Percentiles rank a stretch among this genome's conserved stretches.
Evolutionary conservation across 2,888 invertebrate species (phyloP).

Genomic region (Keiferia lycopersicella): DNA sequence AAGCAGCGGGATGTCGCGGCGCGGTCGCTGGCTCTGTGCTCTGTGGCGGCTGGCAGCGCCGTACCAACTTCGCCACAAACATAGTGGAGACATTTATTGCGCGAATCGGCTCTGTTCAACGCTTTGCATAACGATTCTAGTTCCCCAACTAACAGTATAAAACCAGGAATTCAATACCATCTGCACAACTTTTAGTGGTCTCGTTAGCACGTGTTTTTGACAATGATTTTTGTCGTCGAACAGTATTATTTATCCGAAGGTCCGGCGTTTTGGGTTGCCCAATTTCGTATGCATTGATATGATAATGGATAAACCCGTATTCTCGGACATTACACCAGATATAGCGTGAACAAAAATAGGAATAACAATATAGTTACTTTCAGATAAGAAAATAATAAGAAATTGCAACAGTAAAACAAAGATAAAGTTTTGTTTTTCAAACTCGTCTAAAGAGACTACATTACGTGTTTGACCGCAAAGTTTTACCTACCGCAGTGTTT

Average conservation of each 20-base stretch:
- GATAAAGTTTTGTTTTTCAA: slow-evolving; percentile 1
- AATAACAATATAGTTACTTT: too few relatives aligned
- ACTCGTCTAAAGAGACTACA: background rate
- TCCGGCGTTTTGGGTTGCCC: background rate
- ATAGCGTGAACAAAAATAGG: background rate
- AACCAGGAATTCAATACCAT: background rate
- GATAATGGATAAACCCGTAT: slow-evolving; percentile 17
- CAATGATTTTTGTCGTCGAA: background rate
- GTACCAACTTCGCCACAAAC: background rate
- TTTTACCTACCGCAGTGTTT: background rate
- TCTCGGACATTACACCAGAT: background rate
- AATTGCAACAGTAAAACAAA: background rate
- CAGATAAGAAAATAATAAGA: background rate
- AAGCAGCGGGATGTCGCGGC: background rate
- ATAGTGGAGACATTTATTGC: slow-evolving; percentile 9
- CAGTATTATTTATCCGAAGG: background rate
- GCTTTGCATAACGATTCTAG: slow-evolving; percentile 14
- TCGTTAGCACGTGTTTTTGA: background rate
- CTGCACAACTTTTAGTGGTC: background rate
- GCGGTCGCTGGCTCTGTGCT: background rate
- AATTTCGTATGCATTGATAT: slow-evolving; percentile 16
- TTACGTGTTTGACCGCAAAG: background rate
- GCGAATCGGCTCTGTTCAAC: background rate
- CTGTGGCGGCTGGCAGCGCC: background rate
- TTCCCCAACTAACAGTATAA: background rate